Base-by-base conservation (phyloP, 1,140 invertebrate genomes). In the Drosophila ercepeae region DNA sequence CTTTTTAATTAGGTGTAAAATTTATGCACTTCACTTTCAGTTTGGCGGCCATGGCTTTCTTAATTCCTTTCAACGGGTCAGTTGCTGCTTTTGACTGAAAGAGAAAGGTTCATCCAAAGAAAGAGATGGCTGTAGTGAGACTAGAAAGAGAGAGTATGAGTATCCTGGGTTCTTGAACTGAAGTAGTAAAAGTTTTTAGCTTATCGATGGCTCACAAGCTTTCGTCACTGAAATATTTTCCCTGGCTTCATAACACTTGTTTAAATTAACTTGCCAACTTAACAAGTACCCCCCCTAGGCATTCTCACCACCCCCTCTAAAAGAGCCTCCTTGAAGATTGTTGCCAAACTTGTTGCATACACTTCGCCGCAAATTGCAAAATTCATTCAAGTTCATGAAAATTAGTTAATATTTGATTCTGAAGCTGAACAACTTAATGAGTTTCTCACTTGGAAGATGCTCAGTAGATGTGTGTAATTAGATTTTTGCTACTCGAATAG, bases 1-100 rank as follows among this genome's bases (percentile, higher is more conserved):
- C 81, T 86, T 86, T 88, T 86, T 86, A 86, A 86, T 86, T 86
- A 86, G 81, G 81, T 86, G 81, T 86, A 88, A 88, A 86, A 86
- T 86, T 88, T 86, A 86, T 86, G 77, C 82, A 84, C 81, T 84
- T 76, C 81, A 84, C 81, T 84, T 84, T 84, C 76, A 63, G 70
- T 76, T 86, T 25, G 60, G 41, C 34, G 60, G 41, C 34, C 48
- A 32, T 55, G 63, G 48, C 55, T 61, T 57, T 70, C 51, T 74
- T 74, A 19, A 34, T 45, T 72, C 36, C 39, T 50, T 60, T 61
- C 21, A 44, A 27, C 63, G 65, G 63, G 51, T 59, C 63, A 58
- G 27, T 9, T n/a, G 6, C 27, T 29, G 8, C 7, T 7, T 29
- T 27, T 6, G 6, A 27, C 1, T 27, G 25, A 8, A n/a, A 7